phyloP scores from a whole-genome alignment of 2,797 vertebrate genomes.

The Alectoris magna region DNA sequence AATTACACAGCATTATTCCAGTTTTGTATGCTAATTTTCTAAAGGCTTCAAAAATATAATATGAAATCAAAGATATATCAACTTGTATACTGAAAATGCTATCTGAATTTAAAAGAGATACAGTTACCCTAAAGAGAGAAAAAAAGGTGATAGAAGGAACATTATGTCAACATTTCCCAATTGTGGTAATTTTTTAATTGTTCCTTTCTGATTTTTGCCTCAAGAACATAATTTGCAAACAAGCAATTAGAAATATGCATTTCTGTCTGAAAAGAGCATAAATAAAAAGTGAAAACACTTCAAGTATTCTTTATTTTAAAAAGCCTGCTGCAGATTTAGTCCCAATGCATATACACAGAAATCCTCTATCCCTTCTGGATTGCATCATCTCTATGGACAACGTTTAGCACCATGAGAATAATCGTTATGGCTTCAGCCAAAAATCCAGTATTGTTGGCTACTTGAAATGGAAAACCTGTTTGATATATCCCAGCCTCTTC shows the following conservation, averaged over 20 bases:
- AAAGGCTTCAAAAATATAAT: slow-evolving; percentile 20
- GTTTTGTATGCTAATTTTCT: slow-evolving; percentile 32
- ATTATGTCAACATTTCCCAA: background rate
- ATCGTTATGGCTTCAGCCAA: background rate
- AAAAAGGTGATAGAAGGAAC: background rate
- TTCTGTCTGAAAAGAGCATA: background rate
- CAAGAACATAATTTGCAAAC: slow-evolving; percentile 5
- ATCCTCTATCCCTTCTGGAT: background rate
- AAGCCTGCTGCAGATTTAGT: background rate
- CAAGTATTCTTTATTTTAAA: background rate
- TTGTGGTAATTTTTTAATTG: slow-evolving; percentile 50
- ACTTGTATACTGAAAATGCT: slow-evolving; percentile 26
- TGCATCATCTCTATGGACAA: background rate
- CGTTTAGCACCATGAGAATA: background rate
- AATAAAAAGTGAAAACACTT: background rate
- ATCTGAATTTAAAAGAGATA: slow-evolving; percentile 47
- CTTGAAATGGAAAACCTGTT: background rate
- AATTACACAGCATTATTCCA: slow-evolving; percentile 14
- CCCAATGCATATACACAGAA: background rate
- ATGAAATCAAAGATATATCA: slow-evolving; percentile 46
- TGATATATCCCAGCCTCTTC: background rate
- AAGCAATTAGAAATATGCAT: background rate
- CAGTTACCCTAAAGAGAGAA: slow-evolving; percentile 27
- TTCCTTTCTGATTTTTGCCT: slow-evolving; percentile 5
- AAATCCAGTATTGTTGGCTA: background rate